Evolutionary conservation across 2,888 invertebrate genomes (phyloP).

Genomic region (Shargacucullia verbasci): DNA sequence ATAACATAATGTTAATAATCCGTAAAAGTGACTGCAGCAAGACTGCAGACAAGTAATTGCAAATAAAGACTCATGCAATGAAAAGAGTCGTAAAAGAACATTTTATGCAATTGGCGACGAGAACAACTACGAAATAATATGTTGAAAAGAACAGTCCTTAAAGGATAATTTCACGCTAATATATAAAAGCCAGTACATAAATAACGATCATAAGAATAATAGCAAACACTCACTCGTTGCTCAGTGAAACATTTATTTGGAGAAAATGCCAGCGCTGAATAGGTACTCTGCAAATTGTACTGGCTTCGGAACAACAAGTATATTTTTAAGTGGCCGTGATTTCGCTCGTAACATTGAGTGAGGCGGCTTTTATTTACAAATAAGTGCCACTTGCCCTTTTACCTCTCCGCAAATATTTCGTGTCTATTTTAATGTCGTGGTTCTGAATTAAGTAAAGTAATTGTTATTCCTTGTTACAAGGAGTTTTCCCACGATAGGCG

Average conservation of each 20-base stretch:
- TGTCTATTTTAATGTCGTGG: conserved; percentile 40
- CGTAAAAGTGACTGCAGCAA: conserved; percentile 1
- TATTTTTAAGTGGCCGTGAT: conserved; percentile 66
- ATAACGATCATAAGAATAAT: conserved; percentile 46
- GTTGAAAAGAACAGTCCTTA: not conserved
- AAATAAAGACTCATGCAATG: conserved; percentile 17
- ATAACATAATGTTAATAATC: conserved; percentile 8
- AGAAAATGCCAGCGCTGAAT: conserved; percentile 66
- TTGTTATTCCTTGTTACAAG: conserved; percentile 2
- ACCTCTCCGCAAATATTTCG: conserved; percentile 61
- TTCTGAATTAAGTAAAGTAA: conserved; percentile 9
- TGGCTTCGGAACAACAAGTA: conserved; percentile 58
- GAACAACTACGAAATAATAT: not conserved
- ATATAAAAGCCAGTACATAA: conserved; percentile 32
- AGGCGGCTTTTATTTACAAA: conserved; percentile 61
- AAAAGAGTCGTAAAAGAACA: conserved; percentile 21
- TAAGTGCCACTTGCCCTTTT: conserved; percentile 59
- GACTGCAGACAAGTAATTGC: no score
- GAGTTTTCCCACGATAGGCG: not conserved
- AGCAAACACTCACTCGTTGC: conserved; percentile 39
- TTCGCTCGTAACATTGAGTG: conserved; percentile 64
- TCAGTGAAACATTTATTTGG: conserved; percentile 65
- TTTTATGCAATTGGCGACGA: conserved; percentile 8
- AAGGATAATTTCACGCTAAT: conserved; percentile 9
- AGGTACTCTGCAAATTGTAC: conserved; percentile 64